These are phyloP conservation scores for Euura lappo DNA, from an alignment of 1,140 invertebrate species.

Conservation along the genomic window DNA sequence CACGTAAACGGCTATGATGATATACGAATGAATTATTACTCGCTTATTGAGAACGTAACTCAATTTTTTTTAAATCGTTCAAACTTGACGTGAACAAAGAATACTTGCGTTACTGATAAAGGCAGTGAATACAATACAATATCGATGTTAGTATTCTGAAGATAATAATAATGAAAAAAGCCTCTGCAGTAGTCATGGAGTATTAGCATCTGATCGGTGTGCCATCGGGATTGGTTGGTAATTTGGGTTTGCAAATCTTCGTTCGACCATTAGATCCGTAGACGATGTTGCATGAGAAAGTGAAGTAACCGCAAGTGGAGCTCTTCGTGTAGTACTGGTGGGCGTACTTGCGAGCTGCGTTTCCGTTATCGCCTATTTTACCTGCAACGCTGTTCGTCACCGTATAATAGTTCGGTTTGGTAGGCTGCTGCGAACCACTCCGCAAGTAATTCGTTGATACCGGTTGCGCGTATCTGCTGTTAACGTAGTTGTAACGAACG, in stretches of 20 bases:
- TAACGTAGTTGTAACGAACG: conserved; percentile 20
- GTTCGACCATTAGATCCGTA: conserved; percentile 76
- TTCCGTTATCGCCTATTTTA: conserved; percentile 64
- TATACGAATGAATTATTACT: too few relatives aligned
- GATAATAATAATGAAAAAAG: not conserved
- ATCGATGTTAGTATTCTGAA: not conserved
- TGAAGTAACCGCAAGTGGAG: conserved; percentile 84
- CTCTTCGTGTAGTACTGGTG: conserved; percentile 81
- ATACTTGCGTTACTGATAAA: not conserved
- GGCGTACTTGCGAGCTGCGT: conserved; percentile 59
- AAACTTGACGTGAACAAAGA: not conserved
- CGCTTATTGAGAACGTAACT: too few relatives aligned
- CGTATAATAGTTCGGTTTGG: conserved; percentile 59
- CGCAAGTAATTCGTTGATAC: conserved; percentile 3
- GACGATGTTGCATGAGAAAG: conserved; percentile 80
- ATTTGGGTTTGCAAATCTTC: conserved; percentile 80
- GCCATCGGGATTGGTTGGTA: conserved; percentile 64
- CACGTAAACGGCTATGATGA: too few relatives aligned
- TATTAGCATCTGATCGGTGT: conserved; percentile 58
- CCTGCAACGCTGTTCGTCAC: conserved; percentile 80
- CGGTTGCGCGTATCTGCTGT: not conserved
- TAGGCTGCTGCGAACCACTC: not conserved
- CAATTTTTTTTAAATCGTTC: too few relatives aligned
- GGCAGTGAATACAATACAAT: not conserved
- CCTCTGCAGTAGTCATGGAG: not conserved